A percentile compares a stretch with the other conserved stretches of the same genome.
These are phyloP conservation scores for Melinaea menophilus DNA, from an alignment of 2,888 invertebrate genomes.

Conservation along the genomic window DNA sequence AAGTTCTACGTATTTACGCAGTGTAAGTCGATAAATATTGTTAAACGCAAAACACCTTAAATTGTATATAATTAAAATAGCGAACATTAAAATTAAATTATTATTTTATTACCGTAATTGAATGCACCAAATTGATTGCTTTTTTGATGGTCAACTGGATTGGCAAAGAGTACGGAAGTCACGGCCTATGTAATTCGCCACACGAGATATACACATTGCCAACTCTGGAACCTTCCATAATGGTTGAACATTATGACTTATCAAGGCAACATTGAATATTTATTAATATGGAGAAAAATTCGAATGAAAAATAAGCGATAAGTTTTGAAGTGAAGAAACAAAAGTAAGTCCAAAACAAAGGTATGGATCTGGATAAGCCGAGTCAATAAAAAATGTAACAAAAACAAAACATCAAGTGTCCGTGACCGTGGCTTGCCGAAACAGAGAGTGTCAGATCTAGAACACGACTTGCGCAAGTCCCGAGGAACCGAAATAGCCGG, in stretches of 20 bases:
- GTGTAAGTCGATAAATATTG: neutral
- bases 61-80: neutral
- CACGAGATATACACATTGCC: slow-evolving; percentile 29
- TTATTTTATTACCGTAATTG: slow-evolving; percentile 15
- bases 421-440: slow-evolving; percentile 65
- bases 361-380: slow-evolving; percentile 9
- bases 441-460: slow-evolving; percentile 62
- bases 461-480: slow-evolving; percentile 44
- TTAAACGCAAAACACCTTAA: neutral
- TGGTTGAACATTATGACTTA: slow-evolving; percentile 11
- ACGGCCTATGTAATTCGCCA: slow-evolving; percentile 35
- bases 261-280: slow-evolving; percentile 3
- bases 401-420: slow-evolving; percentile 47
- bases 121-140: slow-evolving; percentile 32
- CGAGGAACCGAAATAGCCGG: slow-evolving; percentile 23
- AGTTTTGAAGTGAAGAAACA: neutral
- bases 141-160: slow-evolving; percentile 40
- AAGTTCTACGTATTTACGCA: neutral
- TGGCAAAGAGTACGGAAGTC: slow-evolving; percentile 49
- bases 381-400: slow-evolving; percentile 19
- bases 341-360: neutral
- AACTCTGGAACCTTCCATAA: slow-evolving; percentile 18
- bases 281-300: neutral
- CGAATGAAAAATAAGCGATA: too few relatives aligned
- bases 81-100: neutral